Evolutionary conservation across 2,888 invertebrate genomes (phyloP), one percentile per base, ranked within the genome.

Genomic region (Pilophorus perplexus): DNA sequence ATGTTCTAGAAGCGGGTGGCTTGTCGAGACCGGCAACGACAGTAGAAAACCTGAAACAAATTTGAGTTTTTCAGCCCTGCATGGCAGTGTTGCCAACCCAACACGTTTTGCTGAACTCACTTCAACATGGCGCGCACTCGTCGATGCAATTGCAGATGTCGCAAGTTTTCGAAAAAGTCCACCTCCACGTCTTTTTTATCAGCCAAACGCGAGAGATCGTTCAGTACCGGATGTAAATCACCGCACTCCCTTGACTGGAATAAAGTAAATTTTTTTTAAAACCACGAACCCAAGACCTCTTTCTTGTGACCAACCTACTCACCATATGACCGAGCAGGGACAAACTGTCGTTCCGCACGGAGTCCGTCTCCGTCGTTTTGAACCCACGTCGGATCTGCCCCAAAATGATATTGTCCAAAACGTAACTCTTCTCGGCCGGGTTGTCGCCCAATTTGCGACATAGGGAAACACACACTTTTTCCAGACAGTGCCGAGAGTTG

Each of bases 101-200:
- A n/a, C 2, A 75, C 44, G 18, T 44, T 18, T 44, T 44, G 44
- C 16, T 16, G 2, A 44, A 18, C 75, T 64, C 81, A 75, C 71
- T 88, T 89, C 14, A 87, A 77, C 48, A 97, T 76, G 0, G 94
- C 96, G 73, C 91, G 83, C 0, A 89, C 88, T 74, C 91, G 87
- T 68, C 94, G 83, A 75, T 95, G 93, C 65, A 87, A 79, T 80
- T 97, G 90, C 48, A 92, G 77, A 79, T 98, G 96, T 23, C 85
- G 84, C 74, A 95, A 85, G 75, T 96, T 97, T 74, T 93, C 91
- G 75, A 95, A 97, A 81, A 98, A 95, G 77, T 98, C 96, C 0
- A 89, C 87, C 77, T 97, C 95, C 6, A 82, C 76, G 75, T 97
- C 93, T 50, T 77, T 79, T 76, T 85, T 82, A 74, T 87, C 87